Base-by-base conservation (phyloP, 2,797 vertebrate genomes). In the Kryptolebias ocellatus region DNA sequence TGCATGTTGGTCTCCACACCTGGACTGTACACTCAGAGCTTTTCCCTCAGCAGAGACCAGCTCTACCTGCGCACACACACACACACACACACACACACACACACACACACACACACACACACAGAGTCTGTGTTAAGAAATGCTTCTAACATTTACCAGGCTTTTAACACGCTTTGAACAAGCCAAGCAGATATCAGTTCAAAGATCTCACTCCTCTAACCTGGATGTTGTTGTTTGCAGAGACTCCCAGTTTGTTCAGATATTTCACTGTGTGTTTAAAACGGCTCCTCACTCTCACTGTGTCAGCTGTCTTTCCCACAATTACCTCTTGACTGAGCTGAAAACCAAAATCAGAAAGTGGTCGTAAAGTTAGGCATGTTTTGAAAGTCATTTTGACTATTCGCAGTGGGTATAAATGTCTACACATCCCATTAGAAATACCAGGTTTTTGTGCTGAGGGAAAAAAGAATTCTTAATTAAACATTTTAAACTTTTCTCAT, bases 261-360 rank as follows among this genome's bases (percentile, higher is more conserved):
- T 59, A 34, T 50, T 85, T 91, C 63, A 95, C 49, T 0, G 91
- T 91, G 83, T 96, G 95, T 71, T 54, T 84, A 54, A 95, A 84
- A 34, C 70, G 75, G 77, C 87, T 90, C 72, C 61, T 78, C 47
- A 95, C 67, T 70, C 81, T 84, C 17, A 93, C 0, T 0, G 64
- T 29, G 28, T 82, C 87, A 12, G 73, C 3, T 3, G 62, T 80
- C 70, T 67, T 90, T 66, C 81, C 58, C 50, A 94, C 83, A 5
- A 47, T 89, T 67, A 93, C 51, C 49, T 93, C 93, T 72, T 95
- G 88, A 5, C 47, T 89, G 5, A 95, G 60, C 95, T 95, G 85
- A 44, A 72, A 80, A 71, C 6, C 9, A 39, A 34, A 51, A 14
- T 16, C 15, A 16, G 16, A 31, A 28, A 47, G 16, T 7, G 31